These are phyloP conservation scores for Drosophila ezoana DNA, from an alignment of 2,888 invertebrate genomes.

Conservation along the genomic window DNA sequence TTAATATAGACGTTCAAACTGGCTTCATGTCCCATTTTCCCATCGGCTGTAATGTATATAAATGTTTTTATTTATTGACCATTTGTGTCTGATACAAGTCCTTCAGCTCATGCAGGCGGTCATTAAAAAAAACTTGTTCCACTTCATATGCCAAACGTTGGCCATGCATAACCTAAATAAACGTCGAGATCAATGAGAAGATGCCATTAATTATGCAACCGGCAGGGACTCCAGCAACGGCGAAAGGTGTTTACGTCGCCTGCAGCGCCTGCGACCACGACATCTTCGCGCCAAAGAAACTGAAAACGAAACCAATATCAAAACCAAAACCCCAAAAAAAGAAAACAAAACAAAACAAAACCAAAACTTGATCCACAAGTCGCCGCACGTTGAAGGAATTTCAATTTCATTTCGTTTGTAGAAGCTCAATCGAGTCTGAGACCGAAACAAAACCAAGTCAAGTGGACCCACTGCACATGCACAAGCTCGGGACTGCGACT, in stretches of 20 bases:
- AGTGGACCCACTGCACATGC: slow-evolving; percentile 51
- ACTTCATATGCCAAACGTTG: slow-evolving; percentile 8
- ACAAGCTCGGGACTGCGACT: neutral
- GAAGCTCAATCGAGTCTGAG: slow-evolving; percentile 6
- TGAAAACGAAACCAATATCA: slow-evolving; percentile 21
- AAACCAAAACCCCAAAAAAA: slow-evolving; percentile 13
- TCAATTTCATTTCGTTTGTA: slow-evolving; percentile 56
- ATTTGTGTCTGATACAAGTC: slow-evolving; percentile 18
- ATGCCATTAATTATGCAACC: slow-evolving; percentile 76
- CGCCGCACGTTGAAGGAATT: slow-evolving; percentile 69
- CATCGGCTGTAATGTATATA: neutral
- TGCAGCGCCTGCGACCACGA: slow-evolving; percentile 37
- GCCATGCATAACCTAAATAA: slow-evolving; percentile 68
- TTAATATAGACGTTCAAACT: neutral
- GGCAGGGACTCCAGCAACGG: slow-evolving; percentile 42
- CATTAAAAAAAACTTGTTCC: slow-evolving; percentile 50
- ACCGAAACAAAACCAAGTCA: slow-evolving; percentile 58
- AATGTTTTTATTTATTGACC: slow-evolving; percentile 23
- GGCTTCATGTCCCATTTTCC: neutral
- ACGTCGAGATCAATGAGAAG: slow-evolving; percentile 70
- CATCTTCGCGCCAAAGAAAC: slow-evolving; percentile 57
- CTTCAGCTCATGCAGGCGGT: slow-evolving; percentile 26
- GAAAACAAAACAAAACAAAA: slow-evolving; percentile 18
- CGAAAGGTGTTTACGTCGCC: slow-evolving; percentile 72
- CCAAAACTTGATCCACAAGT: slow-evolving; percentile 30